Conservation (phyloP, 2,797 vertebrate species). For the Alcedo atthis region DNA sequence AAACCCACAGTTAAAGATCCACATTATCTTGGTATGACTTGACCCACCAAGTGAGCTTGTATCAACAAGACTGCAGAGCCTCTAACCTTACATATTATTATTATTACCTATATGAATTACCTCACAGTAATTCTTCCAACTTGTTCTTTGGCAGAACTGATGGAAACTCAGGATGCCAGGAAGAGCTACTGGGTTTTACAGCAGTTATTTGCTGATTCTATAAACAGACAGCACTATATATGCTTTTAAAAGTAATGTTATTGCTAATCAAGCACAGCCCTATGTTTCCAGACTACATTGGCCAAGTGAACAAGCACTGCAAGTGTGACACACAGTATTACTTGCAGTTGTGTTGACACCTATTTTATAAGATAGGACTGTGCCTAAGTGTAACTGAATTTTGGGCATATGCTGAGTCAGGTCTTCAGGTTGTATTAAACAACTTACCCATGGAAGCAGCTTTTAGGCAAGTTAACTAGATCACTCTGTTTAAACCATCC, state of each 20-base stretch:
- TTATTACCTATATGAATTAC: neutral
- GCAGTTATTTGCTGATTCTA: neutral
- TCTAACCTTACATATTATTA: neutral
- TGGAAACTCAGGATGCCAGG: neutral
- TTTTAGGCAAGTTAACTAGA: neutral
- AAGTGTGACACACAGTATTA: neutral
- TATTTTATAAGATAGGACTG: neutral
- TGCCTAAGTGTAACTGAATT: neutral
- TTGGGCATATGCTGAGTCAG: neutral
- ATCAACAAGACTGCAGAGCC: neutral
- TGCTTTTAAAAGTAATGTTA: neutral
- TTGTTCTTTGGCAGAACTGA: neutral
- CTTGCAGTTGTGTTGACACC: neutral
- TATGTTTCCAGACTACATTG: neutral
- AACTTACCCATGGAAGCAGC: neutral
- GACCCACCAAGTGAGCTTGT: neutral
- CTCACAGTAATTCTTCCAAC: neutral
- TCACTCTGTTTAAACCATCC: neutral
- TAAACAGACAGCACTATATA: neutral
- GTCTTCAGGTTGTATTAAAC: neutral
- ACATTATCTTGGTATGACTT: neutral
- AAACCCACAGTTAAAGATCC: neutral
- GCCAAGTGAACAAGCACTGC: rapidly evolving
- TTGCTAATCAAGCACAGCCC: neutral
- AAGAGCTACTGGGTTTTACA: neutral